These are phyloP conservation scores for Eupithecia dodoneata DNA, from an alignment of 2,888 invertebrate genomes.

Conservation along the genomic window DNA sequence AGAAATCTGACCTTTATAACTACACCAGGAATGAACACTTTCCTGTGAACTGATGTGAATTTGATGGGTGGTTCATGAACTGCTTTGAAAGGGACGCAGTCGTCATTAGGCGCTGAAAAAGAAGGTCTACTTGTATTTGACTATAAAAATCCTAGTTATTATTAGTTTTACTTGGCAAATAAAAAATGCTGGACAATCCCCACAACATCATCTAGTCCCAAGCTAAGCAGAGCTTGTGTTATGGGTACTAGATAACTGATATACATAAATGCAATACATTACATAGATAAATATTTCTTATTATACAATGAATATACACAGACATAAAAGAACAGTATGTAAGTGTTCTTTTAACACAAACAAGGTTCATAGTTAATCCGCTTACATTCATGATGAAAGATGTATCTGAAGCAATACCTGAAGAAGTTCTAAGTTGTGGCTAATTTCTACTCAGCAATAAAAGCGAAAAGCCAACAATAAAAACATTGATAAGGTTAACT, in stretches of 20 bases:
- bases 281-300: too few species aligned
- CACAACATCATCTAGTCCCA: too few species aligned
- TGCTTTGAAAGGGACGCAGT: slow-evolving; percentile 85
- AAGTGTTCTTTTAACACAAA: not conserved
- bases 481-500: not conserved
- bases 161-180: too few species aligned
- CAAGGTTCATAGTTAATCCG: not conserved
- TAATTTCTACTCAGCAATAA: not conserved
- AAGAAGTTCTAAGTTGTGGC: not conserved
- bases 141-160: not conserved
- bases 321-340: too few species aligned
- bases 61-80: slow-evolving; percentile 88
- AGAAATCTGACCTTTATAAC: slow-evolving; percentile 90
- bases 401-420: not conserved
- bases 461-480: not conserved
- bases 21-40: slow-evolving; percentile 91
- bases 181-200: too few species aligned
- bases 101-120: slow-evolving; percentile 57
- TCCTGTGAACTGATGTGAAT: slow-evolving; percentile 89
- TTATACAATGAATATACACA: too few species aligned
- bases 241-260: too few species aligned
- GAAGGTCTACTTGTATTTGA: not conserved
- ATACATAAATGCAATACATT: too few species aligned
- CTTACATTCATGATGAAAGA: too few species aligned
- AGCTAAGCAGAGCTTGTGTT: too few species aligned